Evolutionary conservation across 2,113 vertebrate genomes (phyloP).

Genomic region (Symphodus melops): DNA sequence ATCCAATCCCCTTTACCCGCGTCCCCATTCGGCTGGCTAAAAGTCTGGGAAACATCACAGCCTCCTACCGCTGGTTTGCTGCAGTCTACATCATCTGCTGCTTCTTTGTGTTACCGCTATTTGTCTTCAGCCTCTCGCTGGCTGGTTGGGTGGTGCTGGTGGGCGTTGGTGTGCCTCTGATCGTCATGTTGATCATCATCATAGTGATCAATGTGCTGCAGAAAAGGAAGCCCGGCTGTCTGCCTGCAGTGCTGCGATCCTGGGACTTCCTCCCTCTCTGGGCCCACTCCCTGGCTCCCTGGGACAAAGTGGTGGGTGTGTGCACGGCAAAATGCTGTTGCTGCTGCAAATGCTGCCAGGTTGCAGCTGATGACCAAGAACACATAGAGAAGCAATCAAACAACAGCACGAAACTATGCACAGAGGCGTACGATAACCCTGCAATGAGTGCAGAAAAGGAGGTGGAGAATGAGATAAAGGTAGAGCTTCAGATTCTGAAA

Average conservation of each 20-base stretch:
- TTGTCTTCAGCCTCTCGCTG: constrained; percentile 89
- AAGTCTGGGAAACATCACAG: constrained; percentile 87
- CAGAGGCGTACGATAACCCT: constrained; percentile 83
- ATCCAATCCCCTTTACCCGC: constrained; percentile 90
- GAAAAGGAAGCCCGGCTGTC: constrained; percentile 71
- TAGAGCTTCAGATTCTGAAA: constrained; percentile 58
- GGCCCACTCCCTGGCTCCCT: constrained; percentile 90
- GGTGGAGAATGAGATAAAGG: constrained; percentile 49
- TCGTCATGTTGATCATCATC: constrained; percentile 75
- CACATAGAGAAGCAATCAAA: constrained; percentile 51
- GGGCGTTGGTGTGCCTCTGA: constrained; percentile 86
- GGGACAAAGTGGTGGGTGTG: constrained; percentile 84
- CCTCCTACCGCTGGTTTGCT: constrained; percentile 95
- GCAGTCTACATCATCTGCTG: constrained; percentile 88
- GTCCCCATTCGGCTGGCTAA: constrained; percentile 91
- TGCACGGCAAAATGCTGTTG: constrained; percentile 80
- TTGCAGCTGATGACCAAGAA: constrained; percentile 15
- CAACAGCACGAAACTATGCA: constrained; percentile 56
- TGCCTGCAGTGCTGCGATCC: constrained; percentile 85
- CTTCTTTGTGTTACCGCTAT: constrained; percentile 89
- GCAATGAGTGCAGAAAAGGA: constrained; percentile 69
- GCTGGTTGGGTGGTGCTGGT: constrained; percentile 90
- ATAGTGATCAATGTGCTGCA: constrained; percentile 87
- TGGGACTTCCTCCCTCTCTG: constrained; percentile 93
- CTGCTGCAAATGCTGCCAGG: constrained; percentile 87